These are phyloP conservation scores for Euwallacea fornicatus DNA, from an alignment of 1,140 invertebrate genomes.

Conservation along the genomic window DNA sequence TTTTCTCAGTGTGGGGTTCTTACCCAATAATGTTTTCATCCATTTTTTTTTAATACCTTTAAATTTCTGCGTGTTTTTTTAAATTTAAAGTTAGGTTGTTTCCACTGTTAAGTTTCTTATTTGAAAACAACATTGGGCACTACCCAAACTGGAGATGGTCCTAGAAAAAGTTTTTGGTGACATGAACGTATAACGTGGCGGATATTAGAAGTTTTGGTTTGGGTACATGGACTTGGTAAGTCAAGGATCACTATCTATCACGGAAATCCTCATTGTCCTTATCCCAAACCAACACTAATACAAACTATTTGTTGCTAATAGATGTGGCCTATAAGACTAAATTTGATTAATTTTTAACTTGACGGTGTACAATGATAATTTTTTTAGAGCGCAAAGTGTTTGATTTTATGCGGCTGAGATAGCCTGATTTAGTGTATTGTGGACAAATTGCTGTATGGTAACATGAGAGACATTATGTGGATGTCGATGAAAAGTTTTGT, in stretches of 20 bases:
- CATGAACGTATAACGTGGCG: constrained; percentile 12
- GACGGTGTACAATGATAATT: constrained; percentile 6
- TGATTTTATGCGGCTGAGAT: neutral
- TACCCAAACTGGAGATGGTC: constrained; percentile 21
- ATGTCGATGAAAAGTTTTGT: neutral
- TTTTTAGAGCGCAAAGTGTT: neutral
- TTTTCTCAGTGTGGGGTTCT: constrained; percentile 9
- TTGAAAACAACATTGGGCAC: neutral
- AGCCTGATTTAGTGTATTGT: neutral
- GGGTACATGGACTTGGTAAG: neutral
- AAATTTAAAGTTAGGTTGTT: neutral
- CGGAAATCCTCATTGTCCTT: neutral
- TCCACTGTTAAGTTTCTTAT: neutral
- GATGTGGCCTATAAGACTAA: constrained; percentile 26
- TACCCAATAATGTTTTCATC: neutral
- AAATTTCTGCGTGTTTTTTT: neutral
- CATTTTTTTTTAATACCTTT: too few species aligned
- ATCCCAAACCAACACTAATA: constrained; percentile 12
- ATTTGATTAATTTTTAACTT: constrained; percentile 20
- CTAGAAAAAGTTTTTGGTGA: constrained; percentile 30
- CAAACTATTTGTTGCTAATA: constrained; percentile 14
- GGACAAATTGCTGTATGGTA: neutral
- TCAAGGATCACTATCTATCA: neutral
- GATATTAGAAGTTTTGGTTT: constrained; percentile 12
- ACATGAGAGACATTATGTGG: neutral